phyloP scores from a whole-genome alignment of 2,888 invertebrate species.

The Rhamnusium bicolor region DNA sequence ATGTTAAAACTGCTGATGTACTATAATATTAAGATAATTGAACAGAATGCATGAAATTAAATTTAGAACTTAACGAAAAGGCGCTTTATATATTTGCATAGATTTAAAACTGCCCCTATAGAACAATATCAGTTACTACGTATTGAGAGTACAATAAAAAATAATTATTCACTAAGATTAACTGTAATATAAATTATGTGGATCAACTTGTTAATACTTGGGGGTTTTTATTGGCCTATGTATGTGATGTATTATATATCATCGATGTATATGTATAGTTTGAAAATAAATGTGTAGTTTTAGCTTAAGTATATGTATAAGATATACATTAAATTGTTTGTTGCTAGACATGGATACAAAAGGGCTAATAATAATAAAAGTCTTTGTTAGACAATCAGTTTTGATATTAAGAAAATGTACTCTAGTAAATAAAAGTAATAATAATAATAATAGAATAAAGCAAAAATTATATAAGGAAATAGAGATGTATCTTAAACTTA shows the following conservation, averaged over 20 bases:
- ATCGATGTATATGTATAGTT: constrained; percentile 27
- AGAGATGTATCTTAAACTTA: too few species aligned
- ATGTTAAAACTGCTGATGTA: constrained; percentile 34
- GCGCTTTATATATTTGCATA: constrained; percentile 41
- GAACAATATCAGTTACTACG: constrained; percentile 56
- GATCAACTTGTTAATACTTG: constrained; percentile 22
- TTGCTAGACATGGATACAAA: constrained; percentile 7
- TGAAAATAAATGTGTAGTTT: constrained; percentile 16
- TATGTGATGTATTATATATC: background rate
- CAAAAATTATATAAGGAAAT: background rate
- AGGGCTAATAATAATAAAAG: constrained; percentile 35
- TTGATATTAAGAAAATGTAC: background rate
- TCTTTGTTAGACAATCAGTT: constrained; percentile 34
- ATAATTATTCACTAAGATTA: constrained; percentile 11
- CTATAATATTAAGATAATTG: constrained; percentile 28
- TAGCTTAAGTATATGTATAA: background rate
- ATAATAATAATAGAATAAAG: background rate
- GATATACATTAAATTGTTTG: background rate
- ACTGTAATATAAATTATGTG: constrained; percentile 6
- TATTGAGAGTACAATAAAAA: constrained; percentile 52
- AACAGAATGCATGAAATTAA: constrained; percentile 26
- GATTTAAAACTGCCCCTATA: constrained; percentile 57
- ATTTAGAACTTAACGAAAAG: constrained; percentile 18
- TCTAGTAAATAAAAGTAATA: background rate
- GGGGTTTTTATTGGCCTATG: constrained; percentile 12